Percentiles rank a stretch among this genome's conserved stretches.
These are phyloP conservation scores for Puffinus mauretanicus DNA, from an alignment of 2,113 vertebrate genomes.

Conservation along the genomic window DNA sequence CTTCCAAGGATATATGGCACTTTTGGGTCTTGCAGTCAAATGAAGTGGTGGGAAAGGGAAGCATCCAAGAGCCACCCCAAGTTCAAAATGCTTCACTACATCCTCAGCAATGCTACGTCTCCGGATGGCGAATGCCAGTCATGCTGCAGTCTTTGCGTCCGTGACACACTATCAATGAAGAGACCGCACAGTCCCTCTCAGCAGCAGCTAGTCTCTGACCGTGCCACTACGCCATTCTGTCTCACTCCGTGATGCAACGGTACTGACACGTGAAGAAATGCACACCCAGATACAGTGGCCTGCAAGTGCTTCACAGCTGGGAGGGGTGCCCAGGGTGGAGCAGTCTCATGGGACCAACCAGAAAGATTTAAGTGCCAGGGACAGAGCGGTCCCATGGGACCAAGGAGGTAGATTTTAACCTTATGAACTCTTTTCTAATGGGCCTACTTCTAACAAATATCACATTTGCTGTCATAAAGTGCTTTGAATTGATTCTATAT, in stretches of 20 bases:
- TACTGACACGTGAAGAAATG: neutral
- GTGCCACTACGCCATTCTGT: neutral
- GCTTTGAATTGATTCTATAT: neutral
- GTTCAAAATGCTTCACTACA: neutral
- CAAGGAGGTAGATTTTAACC: neutral
- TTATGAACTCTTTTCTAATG: neutral
- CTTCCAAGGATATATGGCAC: neutral
- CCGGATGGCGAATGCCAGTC: neutral
- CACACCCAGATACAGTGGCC: neutral
- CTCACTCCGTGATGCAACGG: neutral
- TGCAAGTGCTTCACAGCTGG: neutral
- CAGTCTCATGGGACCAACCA: neutral
- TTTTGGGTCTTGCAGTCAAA: neutral
- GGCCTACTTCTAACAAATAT: neutral
- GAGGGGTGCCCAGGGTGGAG: neutral
- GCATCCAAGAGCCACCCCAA: neutral
- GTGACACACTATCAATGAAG: neutral
- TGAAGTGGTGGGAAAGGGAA: neutral
- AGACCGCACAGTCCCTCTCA: neutral
- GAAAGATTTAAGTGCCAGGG: neutral
- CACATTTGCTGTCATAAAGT: neutral
- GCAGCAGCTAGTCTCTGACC: neutral
- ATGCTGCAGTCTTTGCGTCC: neutral
- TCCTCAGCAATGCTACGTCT: neutral
- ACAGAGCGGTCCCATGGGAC: neutral